phyloP scores from a whole-genome alignment of 2,113 vertebrate genomes.

The Verasper variegatus region DNA sequence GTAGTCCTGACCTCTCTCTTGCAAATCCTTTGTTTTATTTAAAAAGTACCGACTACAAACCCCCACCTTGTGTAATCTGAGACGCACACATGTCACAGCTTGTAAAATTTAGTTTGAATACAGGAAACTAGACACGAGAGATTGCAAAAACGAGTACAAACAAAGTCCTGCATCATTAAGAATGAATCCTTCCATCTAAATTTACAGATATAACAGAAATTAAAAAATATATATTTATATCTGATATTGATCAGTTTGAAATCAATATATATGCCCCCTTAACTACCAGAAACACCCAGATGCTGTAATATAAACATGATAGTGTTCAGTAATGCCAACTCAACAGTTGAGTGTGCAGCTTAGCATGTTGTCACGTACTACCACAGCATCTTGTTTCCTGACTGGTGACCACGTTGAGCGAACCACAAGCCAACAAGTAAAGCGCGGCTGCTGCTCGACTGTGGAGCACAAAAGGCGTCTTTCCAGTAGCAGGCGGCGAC shows the following conservation, averaged over 20 bases:
- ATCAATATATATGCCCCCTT: too few relatives aligned
- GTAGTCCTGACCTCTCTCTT: neutral
- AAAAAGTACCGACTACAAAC: neutral
- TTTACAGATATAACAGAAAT: neutral
- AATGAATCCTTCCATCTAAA: too few relatives aligned
- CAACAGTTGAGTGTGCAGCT: slow-evolving; percentile 14
- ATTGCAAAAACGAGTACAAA: too few relatives aligned
- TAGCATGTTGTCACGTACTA: slow-evolving; percentile 35
- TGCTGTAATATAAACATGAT: neutral
- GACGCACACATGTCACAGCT: neutral
- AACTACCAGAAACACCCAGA: too few relatives aligned
- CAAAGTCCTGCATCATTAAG: too few relatives aligned
- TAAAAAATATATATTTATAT: too few relatives aligned
- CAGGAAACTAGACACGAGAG: neutral
- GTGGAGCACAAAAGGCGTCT: slow-evolving; percentile 38
- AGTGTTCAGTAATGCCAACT: neutral
- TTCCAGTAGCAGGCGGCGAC: slow-evolving; percentile 40
- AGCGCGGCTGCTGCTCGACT: slow-evolving; percentile 37
- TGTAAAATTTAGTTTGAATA: neutral
- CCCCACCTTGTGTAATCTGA: neutral
- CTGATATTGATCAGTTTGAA: too few relatives aligned
- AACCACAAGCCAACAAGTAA: slow-evolving; percentile 31
- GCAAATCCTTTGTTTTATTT: neutral
- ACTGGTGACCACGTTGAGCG: slow-evolving; percentile 22
- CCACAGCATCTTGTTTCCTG: slow-evolving; percentile 64